phyloP scores from a whole-genome alignment of 2,888 invertebrate species.

The Lasioglossum figueresi region DNA sequence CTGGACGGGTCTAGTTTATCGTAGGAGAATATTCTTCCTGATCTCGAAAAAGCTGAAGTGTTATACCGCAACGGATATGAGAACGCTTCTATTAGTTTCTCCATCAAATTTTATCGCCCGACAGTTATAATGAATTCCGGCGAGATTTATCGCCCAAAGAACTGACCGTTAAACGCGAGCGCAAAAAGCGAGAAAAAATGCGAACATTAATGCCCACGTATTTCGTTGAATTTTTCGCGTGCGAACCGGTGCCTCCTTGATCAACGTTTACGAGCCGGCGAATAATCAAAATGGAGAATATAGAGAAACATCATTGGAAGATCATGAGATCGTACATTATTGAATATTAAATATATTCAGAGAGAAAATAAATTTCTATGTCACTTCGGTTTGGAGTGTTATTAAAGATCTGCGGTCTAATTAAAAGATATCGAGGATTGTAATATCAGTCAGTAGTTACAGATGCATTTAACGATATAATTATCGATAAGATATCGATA shows the following conservation, averaged over 20 bases:
- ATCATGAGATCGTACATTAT: no score
- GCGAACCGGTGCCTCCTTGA: slow-evolving; percentile 30
- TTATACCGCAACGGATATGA: neutral
- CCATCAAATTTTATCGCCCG: slow-evolving; percentile 41
- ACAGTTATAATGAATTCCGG: slow-evolving; percentile 49
- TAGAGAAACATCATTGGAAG: neutral
- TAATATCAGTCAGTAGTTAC: no score
- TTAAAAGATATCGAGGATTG: no score
- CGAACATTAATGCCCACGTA: slow-evolving; percentile 26
- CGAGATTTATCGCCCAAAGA: slow-evolving; percentile 41
- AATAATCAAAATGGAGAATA: neutral
- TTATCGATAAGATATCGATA: no score
- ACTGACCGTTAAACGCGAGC: slow-evolving; percentile 32
- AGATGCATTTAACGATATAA: no score
- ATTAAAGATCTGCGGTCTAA: no score
- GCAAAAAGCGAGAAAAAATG: slow-evolving; percentile 33
- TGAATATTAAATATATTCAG: no score
- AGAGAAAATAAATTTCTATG: no score
- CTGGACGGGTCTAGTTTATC: neutral
- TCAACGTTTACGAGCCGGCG: slow-evolving; percentile 21
- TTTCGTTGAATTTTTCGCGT: slow-evolving; percentile 25
- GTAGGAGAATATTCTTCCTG: slow-evolving; percentile 4
- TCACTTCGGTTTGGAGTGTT: no score
- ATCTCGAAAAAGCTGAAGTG: slow-evolving; percentile 19
- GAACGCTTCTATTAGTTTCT: slow-evolving; percentile 16